A percentile compares a stretch with the other conserved stretches of the same genome.
phyloP scores from a whole-genome alignment of 2,113 vertebrate genomes.

The Brienomyrus brachyistius region DNA sequence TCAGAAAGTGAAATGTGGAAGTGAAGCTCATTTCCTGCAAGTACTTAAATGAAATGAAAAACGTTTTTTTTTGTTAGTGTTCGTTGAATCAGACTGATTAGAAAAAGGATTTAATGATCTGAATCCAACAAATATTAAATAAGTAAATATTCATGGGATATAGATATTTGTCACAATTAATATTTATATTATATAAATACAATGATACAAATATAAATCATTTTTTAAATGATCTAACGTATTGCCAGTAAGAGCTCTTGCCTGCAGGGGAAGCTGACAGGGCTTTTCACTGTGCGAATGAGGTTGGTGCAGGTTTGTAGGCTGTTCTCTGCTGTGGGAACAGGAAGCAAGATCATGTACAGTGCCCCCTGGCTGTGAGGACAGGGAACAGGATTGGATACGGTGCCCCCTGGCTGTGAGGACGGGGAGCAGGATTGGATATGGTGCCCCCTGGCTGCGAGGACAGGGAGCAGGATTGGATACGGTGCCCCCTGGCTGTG shows the following conservation, averaged over 20 bases:
- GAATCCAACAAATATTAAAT: background rate
- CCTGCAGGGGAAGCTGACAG: background rate
- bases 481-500: background rate
- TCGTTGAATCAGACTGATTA: background rate
- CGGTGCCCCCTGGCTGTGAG: background rate
- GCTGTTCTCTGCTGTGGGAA: background rate
- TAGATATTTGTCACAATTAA: background rate
- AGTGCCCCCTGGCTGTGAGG: background rate
- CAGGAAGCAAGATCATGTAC: background rate
- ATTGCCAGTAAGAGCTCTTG: background rate
- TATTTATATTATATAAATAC: background rate
- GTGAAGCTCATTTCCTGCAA: background rate
- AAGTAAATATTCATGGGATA: background rate
- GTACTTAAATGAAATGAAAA: background rate
- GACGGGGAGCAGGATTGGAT: background rate
- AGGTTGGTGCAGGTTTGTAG: background rate
- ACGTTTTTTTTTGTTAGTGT: background rate
- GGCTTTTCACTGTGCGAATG: background rate
- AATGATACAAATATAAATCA: background rate
- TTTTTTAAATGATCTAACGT: background rate
- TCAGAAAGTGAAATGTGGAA: background rate
- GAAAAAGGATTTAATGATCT: background rate
- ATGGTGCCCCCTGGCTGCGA: background rate
- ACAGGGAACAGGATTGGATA: background rate
- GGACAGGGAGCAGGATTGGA: background rate